Conservation (phyloP, 2,888 invertebrate species). For the Thereva unica region DNA sequence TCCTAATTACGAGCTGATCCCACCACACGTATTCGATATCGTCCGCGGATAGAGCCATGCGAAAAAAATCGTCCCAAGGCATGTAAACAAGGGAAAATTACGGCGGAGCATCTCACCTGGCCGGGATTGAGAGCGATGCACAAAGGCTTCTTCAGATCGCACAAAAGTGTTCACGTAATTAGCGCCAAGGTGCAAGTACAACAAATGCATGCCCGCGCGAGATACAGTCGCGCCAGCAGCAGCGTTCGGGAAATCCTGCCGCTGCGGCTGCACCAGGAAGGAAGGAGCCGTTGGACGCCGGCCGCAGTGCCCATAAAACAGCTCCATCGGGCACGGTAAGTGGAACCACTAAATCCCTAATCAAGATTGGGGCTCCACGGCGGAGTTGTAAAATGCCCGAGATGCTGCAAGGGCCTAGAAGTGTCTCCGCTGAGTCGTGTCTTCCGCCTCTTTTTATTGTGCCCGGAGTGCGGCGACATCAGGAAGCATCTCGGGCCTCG, state of each 20-base stretch:
- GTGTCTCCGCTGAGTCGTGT: constrained; percentile 16
- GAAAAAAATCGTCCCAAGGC: constrained; percentile 19
- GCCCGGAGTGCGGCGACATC: background rate
- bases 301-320: background rate
- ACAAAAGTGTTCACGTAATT: constrained; percentile 17
- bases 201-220: constrained; percentile 22
- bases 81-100: constrained; percentile 32
- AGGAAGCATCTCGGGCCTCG: background rate
- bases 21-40: background rate
- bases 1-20: constrained; percentile 26
- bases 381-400: constrained; percentile 1
- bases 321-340: constrained; percentile 15
- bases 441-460: background rate
- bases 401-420: constrained; percentile 14
- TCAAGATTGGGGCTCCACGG: constrained; percentile 18
- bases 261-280: background rate
- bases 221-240: constrained; percentile 18
- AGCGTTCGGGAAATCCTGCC: background rate
- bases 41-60: background rate
- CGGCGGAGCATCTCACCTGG: constrained; percentile 18
- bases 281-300: constrained; percentile 4
- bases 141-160: constrained; percentile 2
- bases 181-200: constrained; percentile 25
- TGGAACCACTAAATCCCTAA: constrained; percentile 26
- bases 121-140: constrained; percentile 13